Evolutionary conservation across 2,888 invertebrate species (phyloP).

Genomic region (Cantharis lateralis): DNA sequence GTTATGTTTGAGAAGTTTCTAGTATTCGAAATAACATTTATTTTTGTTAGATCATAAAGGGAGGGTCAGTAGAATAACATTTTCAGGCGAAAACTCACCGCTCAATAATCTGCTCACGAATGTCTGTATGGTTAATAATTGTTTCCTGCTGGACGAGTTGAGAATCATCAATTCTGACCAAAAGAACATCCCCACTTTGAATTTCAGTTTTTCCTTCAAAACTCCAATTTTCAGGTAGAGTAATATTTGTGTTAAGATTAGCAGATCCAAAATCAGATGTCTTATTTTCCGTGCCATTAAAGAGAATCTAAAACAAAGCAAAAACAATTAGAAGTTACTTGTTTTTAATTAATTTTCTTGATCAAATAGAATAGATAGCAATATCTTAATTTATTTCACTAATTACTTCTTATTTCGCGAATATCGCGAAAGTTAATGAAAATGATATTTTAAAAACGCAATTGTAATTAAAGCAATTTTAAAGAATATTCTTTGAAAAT

Average conservation of each 20-base stretch:
- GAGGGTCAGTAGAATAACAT: conserved; percentile 4
- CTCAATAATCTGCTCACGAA: conserved; percentile 34
- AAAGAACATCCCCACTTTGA: conserved; percentile 73
- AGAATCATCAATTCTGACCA: conserved; percentile 72
- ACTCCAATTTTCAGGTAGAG: conserved; percentile 50
- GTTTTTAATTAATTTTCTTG: not conserved
- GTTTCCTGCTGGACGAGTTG: conserved; percentile 57
- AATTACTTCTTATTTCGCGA: not conserved
- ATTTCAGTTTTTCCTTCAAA: conserved; percentile 73
- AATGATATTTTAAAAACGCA: not conserved
- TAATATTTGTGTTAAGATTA: not conserved
- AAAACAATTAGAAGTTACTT: not conserved
- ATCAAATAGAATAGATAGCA: not conserved
- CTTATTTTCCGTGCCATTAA: not conserved
- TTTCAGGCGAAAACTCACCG: conserved; percentile 32
- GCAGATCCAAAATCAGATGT: not conserved
- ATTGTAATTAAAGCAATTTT: not conserved
- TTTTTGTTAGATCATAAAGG: conserved; percentile 6
- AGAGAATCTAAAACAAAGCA: not conserved
- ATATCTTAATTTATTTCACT: not conserved
- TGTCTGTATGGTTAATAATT: conserved; percentile 39
- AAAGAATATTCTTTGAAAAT: not conserved
- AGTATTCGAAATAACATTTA: conserved; percentile 22
- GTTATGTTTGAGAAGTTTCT: not conserved
- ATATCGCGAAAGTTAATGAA: not conserved